phyloP scores from a whole-genome alignment of 1,140 invertebrate species.

The Eciton burchellii region DNA sequence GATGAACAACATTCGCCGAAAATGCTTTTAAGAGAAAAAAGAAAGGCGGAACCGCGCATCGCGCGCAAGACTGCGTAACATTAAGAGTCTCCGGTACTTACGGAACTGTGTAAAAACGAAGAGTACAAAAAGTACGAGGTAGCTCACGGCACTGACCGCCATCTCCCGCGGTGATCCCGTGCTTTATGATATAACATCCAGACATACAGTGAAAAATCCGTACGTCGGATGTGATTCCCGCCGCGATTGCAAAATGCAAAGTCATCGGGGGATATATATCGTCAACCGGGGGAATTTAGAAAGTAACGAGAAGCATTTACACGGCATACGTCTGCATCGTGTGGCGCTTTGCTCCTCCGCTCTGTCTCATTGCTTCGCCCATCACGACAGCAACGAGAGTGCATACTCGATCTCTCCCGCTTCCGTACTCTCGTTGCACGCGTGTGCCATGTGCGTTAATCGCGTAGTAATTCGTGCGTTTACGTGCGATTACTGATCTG shows the following conservation, averaged over 20 bases:
- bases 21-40: not conserved
- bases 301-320: slow-evolving; percentile 70
- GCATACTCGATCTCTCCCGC: not conserved
- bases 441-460: not conserved
- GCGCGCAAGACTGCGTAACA: not conserved
- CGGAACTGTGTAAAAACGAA: slow-evolving; percentile 68
- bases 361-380: slow-evolving; percentile 28
- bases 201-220: slow-evolving; percentile 77
- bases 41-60: not conserved
- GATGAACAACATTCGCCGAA: not conserved
- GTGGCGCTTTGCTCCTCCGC: slow-evolving; percentile 25
- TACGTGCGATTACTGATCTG: no score
- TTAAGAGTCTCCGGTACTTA: slow-evolving; percentile 73
- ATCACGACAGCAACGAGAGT: not conserved
- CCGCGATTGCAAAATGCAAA: slow-evolving; percentile 77
- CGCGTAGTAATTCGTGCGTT: no score
- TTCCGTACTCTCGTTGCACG: not conserved
- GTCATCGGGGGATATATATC: slow-evolving; percentile 67
- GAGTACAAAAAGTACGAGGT: slow-evolving; percentile 72
- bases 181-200: slow-evolving; percentile 83
- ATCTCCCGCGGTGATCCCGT: slow-evolving; percentile 80
- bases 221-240: slow-evolving; percentile 77
- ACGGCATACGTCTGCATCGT: not conserved
- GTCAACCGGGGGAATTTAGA: slow-evolving; percentile 79
- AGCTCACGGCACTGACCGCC: slow-evolving; percentile 82